Evolutionary conservation across 2,113 vertebrate species (phyloP).

Genomic region (Cynocephalus volans): DNA sequence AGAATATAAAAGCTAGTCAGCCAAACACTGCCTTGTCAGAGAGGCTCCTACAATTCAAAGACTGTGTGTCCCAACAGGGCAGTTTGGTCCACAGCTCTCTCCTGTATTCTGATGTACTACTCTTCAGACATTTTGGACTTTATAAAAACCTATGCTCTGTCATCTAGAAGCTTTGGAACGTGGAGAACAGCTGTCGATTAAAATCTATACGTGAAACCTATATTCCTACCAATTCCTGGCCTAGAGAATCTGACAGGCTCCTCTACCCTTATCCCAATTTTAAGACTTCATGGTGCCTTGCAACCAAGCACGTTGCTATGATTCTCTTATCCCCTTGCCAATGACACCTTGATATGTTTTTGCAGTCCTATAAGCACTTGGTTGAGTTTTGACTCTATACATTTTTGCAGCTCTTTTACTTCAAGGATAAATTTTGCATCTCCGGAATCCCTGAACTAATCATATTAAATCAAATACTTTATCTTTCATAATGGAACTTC

Average conservation of each 20-base stretch:
- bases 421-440: background rate
- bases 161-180: background rate
- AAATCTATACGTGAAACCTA: background rate
- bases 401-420: background rate
- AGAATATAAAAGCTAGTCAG: background rate
- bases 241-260: background rate
- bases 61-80: background rate
- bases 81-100: background rate
- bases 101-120: background rate
- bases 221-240: background rate
- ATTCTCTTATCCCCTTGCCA: background rate
- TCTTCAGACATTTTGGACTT: slow-evolving; percentile 6
- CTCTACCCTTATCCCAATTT: background rate
- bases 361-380: background rate
- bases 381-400: background rate
- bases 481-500: background rate
- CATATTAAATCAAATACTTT: slow-evolving; percentile 25
- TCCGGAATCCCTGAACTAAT: background rate
- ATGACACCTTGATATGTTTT: background rate
- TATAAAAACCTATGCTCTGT: background rate
- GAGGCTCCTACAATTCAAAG: background rate
- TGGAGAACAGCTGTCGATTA: background rate
- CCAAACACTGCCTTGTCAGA: background rate
- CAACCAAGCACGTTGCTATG: background rate
- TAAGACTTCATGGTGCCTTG: background rate